Evolutionary conservation across 64 coral and sea anemone genomes (phyloP), one percentile per base, ranked within the genome.

Genomic region (Actinia equina): DNA sequence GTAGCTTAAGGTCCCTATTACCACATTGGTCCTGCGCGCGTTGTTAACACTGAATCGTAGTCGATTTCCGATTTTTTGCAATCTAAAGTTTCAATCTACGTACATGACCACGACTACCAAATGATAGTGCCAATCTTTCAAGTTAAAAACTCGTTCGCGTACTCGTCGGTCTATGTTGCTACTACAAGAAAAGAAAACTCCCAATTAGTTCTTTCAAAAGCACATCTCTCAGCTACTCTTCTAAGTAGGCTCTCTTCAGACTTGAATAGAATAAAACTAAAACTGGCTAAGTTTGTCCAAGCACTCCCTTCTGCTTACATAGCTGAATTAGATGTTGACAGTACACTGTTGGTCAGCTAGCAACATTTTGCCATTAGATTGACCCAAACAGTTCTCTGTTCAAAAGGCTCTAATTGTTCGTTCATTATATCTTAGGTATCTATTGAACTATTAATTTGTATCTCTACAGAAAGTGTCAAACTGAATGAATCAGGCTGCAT

Each of bases 381-480:
- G 30, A 37, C 30, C 30, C 59, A 18, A 60, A 60, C 18, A 16
- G 18, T 37, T 37, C 30, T 37, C 30, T 37, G 30, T 37, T 37
- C 30, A 37, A 60, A 17, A 4, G 59, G 5, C 59, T 60, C 59
- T 60, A 60, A 60, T 65, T 65, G 62, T 65, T 65, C 62, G 15
- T 65, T 65, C 62, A n/a, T 65, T 65, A n/a, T 65, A 65, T 65
- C 62, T 65, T n/a, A 23, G 22, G 22, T 4, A 23, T 65, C 6
- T 65, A 65, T 65, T 65, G 62, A 65, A 23, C 62, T 65, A 65
- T 65, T 65, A 65, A 65, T 65, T 65, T 65, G 62, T 65, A 65
- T 65, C 62, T 23, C 62, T 7, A n/a, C 19, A 23, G n/a, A n/a
- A 65, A 23, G 62, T 65, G 62, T 65, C 62, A 65, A 65, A 65